Conservation (phyloP, 2,888 invertebrate genomes). For the Melinaea menophilus region DNA sequence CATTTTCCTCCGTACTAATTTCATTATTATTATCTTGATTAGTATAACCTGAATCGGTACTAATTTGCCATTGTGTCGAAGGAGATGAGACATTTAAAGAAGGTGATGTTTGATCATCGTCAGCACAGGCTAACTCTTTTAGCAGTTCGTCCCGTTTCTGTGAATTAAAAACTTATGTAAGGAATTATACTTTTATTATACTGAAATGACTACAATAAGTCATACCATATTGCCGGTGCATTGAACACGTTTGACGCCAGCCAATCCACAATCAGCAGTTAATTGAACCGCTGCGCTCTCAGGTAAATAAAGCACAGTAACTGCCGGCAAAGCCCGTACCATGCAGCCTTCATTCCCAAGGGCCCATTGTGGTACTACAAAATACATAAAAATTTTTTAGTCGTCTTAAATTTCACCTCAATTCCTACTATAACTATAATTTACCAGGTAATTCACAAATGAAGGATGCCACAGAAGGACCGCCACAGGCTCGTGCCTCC, state of each 20-base stretch:
- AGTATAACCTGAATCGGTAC: constrained; percentile 44
- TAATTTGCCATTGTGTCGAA: constrained; percentile 42
- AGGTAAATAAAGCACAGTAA: constrained; percentile 86
- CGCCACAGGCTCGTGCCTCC: constrained; percentile 86
- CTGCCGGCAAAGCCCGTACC: constrained; percentile 83
- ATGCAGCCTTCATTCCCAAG: constrained; percentile 81
- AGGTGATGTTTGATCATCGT: constrained; percentile 65
- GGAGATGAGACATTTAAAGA: constrained; percentile 41
- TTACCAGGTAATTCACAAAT: constrained; percentile 88
- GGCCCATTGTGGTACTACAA: constrained; percentile 87
- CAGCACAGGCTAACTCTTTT: constrained; percentile 77
- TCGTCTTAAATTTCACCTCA: no score
- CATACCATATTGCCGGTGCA: constrained; percentile 87
- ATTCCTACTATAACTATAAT: background rate
- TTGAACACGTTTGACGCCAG: constrained; percentile 83
- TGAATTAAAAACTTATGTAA: constrained; percentile 33
- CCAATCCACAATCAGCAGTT: constrained; percentile 85
- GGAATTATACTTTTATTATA: background rate
- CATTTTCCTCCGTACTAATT: constrained; percentile 47
- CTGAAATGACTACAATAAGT: constrained; percentile 3
- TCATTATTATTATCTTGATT: constrained; percentile 55
- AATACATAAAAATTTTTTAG: background rate
- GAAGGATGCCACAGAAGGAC: constrained; percentile 87
- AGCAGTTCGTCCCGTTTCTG: constrained; percentile 81
- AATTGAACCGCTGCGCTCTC: constrained; percentile 87